Conservation (phyloP, 2,113 vertebrate genomes). For the Zosterops pallidus region DNA sequence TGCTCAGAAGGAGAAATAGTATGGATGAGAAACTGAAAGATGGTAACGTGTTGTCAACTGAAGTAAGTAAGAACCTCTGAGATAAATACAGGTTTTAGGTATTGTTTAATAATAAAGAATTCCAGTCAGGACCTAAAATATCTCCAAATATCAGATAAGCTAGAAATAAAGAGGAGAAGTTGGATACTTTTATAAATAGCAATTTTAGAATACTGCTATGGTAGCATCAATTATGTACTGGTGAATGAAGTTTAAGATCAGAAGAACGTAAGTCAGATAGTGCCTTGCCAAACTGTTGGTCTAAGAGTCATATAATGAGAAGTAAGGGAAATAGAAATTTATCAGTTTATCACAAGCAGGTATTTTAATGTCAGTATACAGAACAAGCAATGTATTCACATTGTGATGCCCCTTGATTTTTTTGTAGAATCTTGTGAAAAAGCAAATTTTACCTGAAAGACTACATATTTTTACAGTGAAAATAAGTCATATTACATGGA, state of each 20-base stretch:
- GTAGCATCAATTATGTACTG: background rate
- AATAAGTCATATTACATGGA: background rate
- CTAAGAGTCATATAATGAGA: background rate
- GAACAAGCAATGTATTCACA: background rate
- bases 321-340: background rate
- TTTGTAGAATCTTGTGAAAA: background rate
- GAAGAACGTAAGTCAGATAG: background rate
- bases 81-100: background rate
- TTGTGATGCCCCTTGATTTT: background rate
- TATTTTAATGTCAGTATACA: background rate
- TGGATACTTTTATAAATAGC: background rate
- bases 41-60: slow-evolving; percentile 76
- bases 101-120: background rate
- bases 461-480: background rate
- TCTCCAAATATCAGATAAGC: background rate
- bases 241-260: background rate
- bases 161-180: background rate
- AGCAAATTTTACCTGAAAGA: background rate
- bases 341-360: background rate
- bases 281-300: background rate
- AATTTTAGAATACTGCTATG: background rate
- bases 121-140: background rate
- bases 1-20: slow-evolving; percentile 76
- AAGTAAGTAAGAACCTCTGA: slow-evolving; percentile 77
- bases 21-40: slow-evolving; percentile 83